Evolutionary conservation across 2,888 invertebrate species (phyloP).

Genomic region (Mechanitis mazaeus): DNA sequence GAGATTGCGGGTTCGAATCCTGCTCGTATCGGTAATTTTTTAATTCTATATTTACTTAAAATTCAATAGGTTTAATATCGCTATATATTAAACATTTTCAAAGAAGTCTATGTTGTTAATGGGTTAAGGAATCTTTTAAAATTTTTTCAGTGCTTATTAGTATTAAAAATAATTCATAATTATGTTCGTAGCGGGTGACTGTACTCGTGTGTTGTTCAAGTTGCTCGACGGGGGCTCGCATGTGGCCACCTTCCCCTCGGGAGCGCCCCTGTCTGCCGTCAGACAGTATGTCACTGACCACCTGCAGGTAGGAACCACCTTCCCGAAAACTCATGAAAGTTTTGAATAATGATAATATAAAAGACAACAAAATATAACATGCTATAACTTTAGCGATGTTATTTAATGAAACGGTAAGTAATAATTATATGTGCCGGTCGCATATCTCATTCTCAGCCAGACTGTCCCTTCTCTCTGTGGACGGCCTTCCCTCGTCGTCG

Average conservation of each 20-base stretch:
- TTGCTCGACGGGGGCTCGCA: constrained; percentile 87
- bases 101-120: too few species aligned
- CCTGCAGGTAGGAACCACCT: constrained; percentile 51
- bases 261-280: constrained; percentile 78
- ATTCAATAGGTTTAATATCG: too few species aligned
- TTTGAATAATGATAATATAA: neutral
- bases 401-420: too few species aligned
- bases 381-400: too few species aligned
- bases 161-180: neutral
- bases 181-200: constrained; percentile 46
- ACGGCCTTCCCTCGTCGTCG: constrained; percentile 86
- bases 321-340: neutral
- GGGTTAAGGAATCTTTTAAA: too few species aligned
- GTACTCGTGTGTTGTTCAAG: constrained; percentile 88
- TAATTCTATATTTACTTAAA: too few species aligned
- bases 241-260: constrained; percentile 83
- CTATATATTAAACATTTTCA: too few species aligned
- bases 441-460: constrained; percentile 33
- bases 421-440: constrained; percentile 23
- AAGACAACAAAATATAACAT: neutral
- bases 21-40: too few species aligned
- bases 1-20: too few species aligned
- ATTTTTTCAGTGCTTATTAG: too few species aligned
- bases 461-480: constrained; percentile 81
- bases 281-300: constrained; percentile 73